These are phyloP conservation scores for Ageneiosus marmoratus DNA, from an alignment of 2,113 vertebrate species.

Conservation along the genomic window DNA sequence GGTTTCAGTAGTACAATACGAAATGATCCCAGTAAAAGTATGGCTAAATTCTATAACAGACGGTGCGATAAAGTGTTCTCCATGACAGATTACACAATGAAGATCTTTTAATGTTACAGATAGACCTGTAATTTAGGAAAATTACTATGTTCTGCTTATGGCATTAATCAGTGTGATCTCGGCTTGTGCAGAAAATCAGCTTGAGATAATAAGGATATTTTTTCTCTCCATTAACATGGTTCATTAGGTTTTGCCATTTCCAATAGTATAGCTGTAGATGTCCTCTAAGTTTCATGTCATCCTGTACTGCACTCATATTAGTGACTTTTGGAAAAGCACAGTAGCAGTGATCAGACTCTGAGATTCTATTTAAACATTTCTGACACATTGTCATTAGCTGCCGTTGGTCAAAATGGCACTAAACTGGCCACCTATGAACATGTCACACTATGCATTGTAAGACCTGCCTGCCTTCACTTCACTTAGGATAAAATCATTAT, in stretches of 20 bases:
- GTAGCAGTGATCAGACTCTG: background rate
- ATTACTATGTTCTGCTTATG: background rate
- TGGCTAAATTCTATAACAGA: background rate
- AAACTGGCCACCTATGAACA: background rate
- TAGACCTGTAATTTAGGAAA: background rate
- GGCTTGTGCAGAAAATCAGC: background rate
- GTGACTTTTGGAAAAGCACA: background rate
- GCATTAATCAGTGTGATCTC: background rate
- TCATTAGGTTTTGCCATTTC: background rate
- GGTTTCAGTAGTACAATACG: background rate
- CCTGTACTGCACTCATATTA: background rate
- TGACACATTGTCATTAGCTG: background rate
- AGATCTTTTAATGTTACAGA: background rate
- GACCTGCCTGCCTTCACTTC: no score
- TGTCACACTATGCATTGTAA: background rate
- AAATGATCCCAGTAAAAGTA: background rate
- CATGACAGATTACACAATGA: background rate
- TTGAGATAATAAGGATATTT: background rate
- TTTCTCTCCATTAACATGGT: background rate
- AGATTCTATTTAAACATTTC: background rate
- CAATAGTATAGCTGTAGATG: background rate
- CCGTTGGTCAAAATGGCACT: background rate
- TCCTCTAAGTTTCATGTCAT: background rate
- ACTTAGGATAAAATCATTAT: no score
- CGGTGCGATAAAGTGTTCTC: background rate